Conservation (phyloP, 2,797 vertebrate genomes). For the Pogoniulus pusillus region DNA sequence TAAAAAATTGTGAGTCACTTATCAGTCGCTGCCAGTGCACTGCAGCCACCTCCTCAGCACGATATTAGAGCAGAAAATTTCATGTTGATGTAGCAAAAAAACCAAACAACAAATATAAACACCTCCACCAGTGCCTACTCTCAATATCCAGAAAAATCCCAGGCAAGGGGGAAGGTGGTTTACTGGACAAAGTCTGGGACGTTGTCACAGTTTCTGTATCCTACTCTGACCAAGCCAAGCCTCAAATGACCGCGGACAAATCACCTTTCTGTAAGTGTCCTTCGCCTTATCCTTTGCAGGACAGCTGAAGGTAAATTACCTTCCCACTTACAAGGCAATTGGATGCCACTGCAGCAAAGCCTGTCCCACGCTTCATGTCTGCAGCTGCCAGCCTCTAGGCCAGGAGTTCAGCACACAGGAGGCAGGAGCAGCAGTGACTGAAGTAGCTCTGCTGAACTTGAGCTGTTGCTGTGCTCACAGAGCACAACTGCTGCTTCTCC, state of each 20-base stretch:
- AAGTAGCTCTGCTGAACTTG: not conserved
- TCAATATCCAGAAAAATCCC: not conserved
- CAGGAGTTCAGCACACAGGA: rapidly evolving
- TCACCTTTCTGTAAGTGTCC: not conserved
- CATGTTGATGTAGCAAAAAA: not conserved
- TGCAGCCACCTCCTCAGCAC: not conserved
- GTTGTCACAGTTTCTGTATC: not conserved
- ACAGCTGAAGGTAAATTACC: not conserved
- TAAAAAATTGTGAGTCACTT: constrained; percentile 40
- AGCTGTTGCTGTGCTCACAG: rapidly evolving
- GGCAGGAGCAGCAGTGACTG: not conserved
- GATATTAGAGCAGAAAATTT: not conserved
- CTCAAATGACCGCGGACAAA: not conserved
- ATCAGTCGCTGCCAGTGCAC: constrained; percentile 35
- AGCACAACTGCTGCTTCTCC: rapidly evolving
- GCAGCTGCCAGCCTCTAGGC: not conserved
- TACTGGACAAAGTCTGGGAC: not conserved
- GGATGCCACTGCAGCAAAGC: not conserved
- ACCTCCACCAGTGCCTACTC: not conserved
- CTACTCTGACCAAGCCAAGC: not conserved
- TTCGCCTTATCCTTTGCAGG: not conserved
- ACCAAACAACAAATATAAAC: not conserved
- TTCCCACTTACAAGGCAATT: not conserved
- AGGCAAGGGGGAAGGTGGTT: not conserved
- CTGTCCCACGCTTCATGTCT: not conserved